Evolutionary conservation across 2,113 vertebrate species (phyloP), one percentile per base, ranked within the genome.

Genomic region (Zootoca vivipara): DNA sequence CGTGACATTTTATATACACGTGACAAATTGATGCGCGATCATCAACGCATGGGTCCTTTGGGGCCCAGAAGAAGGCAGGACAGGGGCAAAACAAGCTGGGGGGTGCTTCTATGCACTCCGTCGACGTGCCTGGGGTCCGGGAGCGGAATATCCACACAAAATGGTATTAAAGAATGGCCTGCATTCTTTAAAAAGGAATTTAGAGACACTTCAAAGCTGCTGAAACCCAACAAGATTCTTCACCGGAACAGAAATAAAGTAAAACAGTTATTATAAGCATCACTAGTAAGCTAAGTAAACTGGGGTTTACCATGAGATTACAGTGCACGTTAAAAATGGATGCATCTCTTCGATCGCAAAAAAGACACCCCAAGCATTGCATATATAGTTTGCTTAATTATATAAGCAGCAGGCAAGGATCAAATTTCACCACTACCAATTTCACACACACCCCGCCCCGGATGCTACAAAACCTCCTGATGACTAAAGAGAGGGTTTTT

Each of bases 401-500:
- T 46, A 5, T 0, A 90, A 82, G 78, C 40, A 80, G 2, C 74
- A 91, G 16, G 77, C 82, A 80, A 42, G 3, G 24, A 73, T 82
- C 8, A 58, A 46, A 85, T 73, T n/a, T 58, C 30, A 30, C 82
- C 74, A 75, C 4, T 52, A n/a, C 72, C 13, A 42, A 38, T 83
- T 73, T 42, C 75, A 35, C 65, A 69, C 62, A 42, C 30, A 69
- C 62, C 40, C 28, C 58, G 38, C 13, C 46, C 78, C 87, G 9
- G 58, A 56, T 40, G 75, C 46, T 10, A 7, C 56, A 86, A 82
- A 83, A 75, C n/a, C 40, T 90, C 7, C 56, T 26, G 30, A 77
- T 1, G 38, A 86, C 72, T 15, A 67, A 91, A 91, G 88, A 46
- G 75, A 4, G 86, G 72, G 20, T 38, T 89, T 79, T 85, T 84